These are phyloP conservation scores for Rhinopomastus cyanomelas DNA, from an alignment of 2,113 vertebrate genomes.

Conservation along the genomic window DNA sequence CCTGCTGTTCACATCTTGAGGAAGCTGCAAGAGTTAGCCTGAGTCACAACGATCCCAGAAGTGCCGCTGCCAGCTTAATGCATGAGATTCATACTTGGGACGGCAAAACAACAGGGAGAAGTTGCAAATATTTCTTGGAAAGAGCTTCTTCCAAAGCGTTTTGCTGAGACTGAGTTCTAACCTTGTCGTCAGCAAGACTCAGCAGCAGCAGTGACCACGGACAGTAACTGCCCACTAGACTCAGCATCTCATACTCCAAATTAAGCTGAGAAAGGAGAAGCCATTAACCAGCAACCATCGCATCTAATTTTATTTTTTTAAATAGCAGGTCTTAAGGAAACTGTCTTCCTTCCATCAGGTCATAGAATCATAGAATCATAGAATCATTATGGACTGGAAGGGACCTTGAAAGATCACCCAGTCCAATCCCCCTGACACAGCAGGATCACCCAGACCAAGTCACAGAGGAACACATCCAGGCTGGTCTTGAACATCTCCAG, in stretches of 20 bases:
- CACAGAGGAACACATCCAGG: too few species aligned
- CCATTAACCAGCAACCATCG: too few species aligned
- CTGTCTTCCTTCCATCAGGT: neutral
- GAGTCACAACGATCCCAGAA: rapidly evolving
- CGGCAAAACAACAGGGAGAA: neutral
- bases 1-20: neutral
- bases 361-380: too few species aligned
- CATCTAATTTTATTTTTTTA: neutral
- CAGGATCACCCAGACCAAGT: too few species aligned
- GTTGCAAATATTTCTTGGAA: neutral
- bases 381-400: too few species aligned
- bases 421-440: too few species aligned
- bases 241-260: neutral
- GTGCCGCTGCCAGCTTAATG: rapidly evolving
- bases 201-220: neutral
- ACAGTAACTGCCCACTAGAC: neutral
- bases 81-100: neutral
- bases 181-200: neutral
- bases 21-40: neutral
- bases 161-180: neutral
- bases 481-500: too few species aligned
- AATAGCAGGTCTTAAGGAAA: neutral
- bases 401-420: too few species aligned
- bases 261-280: neutral
- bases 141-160: neutral